Percentiles rank a stretch among this genome's conserved stretches.
Evolutionary conservation across 1,140 invertebrate genomes (phyloP).

Genomic region (Lepidurus packardi): DNA sequence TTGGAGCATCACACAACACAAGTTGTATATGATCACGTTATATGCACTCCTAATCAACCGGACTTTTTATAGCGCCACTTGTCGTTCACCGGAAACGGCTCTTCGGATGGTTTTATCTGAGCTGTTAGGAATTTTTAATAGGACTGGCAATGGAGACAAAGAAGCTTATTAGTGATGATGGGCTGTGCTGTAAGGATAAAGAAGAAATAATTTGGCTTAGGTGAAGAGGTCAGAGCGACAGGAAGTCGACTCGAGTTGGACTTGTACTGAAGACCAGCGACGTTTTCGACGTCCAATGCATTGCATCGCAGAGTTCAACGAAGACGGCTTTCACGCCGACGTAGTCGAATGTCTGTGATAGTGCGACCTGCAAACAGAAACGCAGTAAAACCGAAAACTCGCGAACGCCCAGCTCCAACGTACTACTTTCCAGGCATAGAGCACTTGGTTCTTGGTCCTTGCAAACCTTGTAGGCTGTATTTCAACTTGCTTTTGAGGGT

Average conservation of each 20-base stretch:
- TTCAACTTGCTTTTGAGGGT: too few species aligned
- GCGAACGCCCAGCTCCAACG: too few species aligned
- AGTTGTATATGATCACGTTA: background rate
- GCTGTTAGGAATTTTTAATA: background rate
- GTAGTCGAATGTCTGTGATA: background rate
- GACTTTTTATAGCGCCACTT: background rate
- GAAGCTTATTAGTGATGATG: background rate
- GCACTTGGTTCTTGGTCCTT: too few species aligned
- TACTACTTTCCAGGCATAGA: too few species aligned
- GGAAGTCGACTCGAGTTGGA: background rate
- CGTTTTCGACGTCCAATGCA: background rate
- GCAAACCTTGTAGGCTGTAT: too few species aligned
- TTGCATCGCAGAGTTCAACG: background rate
- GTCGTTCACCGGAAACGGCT: background rate
- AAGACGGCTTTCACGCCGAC: conserved; percentile 6
- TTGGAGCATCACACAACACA: background rate
- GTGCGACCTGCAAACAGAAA: too few species aligned
- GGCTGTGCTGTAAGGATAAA: background rate
- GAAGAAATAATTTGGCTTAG: background rate
- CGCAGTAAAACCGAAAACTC: too few species aligned
- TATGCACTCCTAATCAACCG: background rate
- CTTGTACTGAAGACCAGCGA: background rate
- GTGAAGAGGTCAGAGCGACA: background rate
- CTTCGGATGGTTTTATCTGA: background rate
- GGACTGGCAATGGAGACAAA: background rate